phyloP scores from a whole-genome alignment of 2,113 vertebrate species.

The Trogon melanurus region DNA sequence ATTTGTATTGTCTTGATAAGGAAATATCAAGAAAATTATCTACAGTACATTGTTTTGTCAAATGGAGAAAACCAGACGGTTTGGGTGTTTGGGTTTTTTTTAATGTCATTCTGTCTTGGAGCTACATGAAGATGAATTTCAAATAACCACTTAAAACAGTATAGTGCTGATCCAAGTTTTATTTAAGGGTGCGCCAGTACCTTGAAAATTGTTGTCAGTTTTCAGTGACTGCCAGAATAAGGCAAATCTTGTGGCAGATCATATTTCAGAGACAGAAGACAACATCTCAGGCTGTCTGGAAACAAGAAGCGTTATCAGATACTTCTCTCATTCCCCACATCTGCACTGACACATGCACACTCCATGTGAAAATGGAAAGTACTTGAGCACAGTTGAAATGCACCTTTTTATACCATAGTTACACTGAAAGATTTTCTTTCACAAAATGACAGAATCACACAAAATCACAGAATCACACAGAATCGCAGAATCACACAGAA shows the following conservation, averaged over 20 bases:
- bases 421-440: background rate
- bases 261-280: background rate
- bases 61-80: background rate
- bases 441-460: too few relatives aligned
- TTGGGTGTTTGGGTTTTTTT: accelerated
- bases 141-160: background rate
- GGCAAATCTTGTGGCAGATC: background rate
- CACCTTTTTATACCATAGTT: background rate
- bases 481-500: too few relatives aligned
- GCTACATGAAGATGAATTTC: background rate
- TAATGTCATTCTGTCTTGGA: background rate
- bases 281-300: background rate
- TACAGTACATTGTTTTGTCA: background rate
- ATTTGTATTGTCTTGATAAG: background rate
- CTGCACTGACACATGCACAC: accelerated
- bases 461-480: too few relatives aligned
- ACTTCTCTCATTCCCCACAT: background rate
- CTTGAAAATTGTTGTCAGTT: background rate
- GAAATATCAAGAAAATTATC: background rate
- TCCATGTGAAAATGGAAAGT: background rate
- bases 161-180: background rate
- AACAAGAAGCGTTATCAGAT: background rate
- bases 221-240: background rate
- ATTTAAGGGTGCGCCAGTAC: background rate
- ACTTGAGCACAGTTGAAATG: background rate